phyloP scores from a whole-genome alignment of 2,113 vertebrate species.

The Apus apus region DNA sequence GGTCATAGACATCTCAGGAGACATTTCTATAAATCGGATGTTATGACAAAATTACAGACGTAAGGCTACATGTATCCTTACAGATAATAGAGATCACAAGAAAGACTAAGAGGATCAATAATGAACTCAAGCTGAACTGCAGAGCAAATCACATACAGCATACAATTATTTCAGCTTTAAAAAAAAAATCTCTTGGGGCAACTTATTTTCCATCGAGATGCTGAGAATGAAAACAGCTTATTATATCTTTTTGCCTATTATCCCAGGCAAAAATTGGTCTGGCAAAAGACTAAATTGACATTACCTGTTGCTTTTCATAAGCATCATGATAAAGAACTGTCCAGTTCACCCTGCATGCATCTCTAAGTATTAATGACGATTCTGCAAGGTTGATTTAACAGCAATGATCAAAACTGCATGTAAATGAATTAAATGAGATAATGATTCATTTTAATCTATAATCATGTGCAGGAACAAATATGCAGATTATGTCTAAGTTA shows the following conservation, averaged over 20 bases:
- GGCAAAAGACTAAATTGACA: not conserved
- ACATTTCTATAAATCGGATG: not conserved
- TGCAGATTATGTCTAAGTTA: not conserved
- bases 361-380: not conserved
- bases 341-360: not conserved
- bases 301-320: not conserved
- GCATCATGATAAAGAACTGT: not conserved
- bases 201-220: not conserved
- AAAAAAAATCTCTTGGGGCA: not conserved
- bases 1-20: not conserved
- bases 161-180: not conserved
- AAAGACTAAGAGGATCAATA: conserved; percentile 40
- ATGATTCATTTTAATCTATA: not conserved
- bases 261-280: not conserved
- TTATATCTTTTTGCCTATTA: not conserved
- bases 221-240: not conserved
- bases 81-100: not conserved
- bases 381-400: conserved; percentile 3
- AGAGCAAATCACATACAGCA: not conserved
- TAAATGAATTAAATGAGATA: conserved; percentile 7
- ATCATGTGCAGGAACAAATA: not conserved
- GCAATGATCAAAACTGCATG: not conserved
- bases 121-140: not conserved
- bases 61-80: not conserved
- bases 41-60: not conserved